phyloP scores from a whole-genome alignment of 1,140 invertebrate species.

The Homarus americanus region DNA sequence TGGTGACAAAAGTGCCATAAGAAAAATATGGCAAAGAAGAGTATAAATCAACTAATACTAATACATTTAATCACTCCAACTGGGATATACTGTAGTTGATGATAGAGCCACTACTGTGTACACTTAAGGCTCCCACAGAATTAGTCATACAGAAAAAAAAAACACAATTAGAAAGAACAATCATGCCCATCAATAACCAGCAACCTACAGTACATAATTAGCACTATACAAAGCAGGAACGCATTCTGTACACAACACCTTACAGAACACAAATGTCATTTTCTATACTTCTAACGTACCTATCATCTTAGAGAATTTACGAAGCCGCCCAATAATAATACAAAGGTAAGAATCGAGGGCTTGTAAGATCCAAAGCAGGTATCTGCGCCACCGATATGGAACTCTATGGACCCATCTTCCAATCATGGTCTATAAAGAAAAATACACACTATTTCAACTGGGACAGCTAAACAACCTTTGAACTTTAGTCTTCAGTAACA shows the following conservation, averaged over 20 bases:
- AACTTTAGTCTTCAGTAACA: neutral
- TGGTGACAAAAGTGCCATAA: neutral
- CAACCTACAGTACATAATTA: conserved; percentile 31
- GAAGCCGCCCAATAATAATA: conserved; percentile 48
- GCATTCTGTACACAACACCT: conserved; percentile 36
- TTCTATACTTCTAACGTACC: conserved; percentile 37
- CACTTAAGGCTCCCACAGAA: neutral
- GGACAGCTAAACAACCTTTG: no score
- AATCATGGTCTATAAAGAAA: conserved; percentile 63
- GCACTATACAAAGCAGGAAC: conserved; percentile 7
- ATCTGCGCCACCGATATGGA: conserved; percentile 52
- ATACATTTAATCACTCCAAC: neutral
- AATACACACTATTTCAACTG: conserved; percentile 23
- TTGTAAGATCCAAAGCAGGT: conserved; percentile 53
- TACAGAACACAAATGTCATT: neutral
- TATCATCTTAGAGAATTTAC: conserved; percentile 54
- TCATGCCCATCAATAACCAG: conserved; percentile 49
- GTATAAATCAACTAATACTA: neutral
- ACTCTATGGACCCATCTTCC: conserved; percentile 53
- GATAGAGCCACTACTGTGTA: neutral
- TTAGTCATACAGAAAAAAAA: neutral
- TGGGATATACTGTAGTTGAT: neutral
- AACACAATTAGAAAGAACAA: conserved; percentile 24
- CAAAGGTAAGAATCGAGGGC: conserved; percentile 57
- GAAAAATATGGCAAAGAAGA: neutral